Conservation (phyloP, 2,888 invertebrate species). For the Orthonevra nobilis region DNA sequence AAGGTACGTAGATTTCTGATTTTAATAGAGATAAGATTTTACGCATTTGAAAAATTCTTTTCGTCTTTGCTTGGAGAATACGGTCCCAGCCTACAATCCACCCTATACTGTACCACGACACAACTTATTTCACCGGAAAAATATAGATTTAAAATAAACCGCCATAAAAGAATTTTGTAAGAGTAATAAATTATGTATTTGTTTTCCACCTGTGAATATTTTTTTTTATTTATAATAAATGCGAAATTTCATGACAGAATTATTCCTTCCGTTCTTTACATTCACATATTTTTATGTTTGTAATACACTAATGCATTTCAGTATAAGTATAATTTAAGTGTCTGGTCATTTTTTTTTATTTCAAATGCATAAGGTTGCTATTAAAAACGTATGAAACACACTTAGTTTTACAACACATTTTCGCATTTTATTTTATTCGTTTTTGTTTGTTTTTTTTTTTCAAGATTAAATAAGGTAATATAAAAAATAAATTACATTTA, state of each 20-base stretch:
- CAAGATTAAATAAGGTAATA: constrained; percentile 64
- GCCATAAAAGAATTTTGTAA: constrained; percentile 37
- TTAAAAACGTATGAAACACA: constrained; percentile 56
- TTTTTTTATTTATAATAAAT: constrained; percentile 56
- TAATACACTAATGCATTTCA: constrained; percentile 10
- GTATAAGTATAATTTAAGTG: constrained; percentile 18
- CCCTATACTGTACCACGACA: too few relatives aligned
- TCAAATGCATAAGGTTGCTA: constrained; percentile 24
- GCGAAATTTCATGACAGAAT: constrained; percentile 59
- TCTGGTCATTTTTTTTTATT: constrained; percentile 28
- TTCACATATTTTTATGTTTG: constrained; percentile 11
- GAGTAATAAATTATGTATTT: constrained; percentile 69
- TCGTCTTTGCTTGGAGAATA: too few relatives aligned
- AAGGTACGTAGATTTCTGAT: too few relatives aligned
- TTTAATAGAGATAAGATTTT: too few relatives aligned
- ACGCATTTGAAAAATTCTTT: too few relatives aligned
- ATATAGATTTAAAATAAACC: too few relatives aligned
- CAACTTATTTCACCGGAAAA: too few relatives aligned
- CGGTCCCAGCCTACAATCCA: too few relatives aligned
- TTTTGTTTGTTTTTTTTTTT: constrained; percentile 28
- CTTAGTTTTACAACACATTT: constrained; percentile 54
- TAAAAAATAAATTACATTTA: constrained; percentile 70
- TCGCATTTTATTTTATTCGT: constrained; percentile 27
- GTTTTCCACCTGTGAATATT: constrained; percentile 61
- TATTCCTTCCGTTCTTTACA: constrained; percentile 18